Evolutionary conservation across 2,888 invertebrate species (phyloP).

Genomic region (Catocala sponsa): DNA sequence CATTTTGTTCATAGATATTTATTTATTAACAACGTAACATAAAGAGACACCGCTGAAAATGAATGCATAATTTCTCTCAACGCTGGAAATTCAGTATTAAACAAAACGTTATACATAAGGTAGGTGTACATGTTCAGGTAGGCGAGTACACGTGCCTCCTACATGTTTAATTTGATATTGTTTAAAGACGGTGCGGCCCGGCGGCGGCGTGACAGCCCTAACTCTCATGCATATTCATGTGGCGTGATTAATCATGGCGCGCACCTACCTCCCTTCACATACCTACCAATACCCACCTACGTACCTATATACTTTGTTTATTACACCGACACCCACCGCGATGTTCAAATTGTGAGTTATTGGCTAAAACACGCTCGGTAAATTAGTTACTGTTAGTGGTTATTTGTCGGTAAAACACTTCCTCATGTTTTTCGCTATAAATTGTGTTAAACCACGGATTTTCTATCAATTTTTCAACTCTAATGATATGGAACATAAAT

Average conservation of each 20-base stretch:
- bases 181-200: slow-evolving; percentile 72
- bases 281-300: slow-evolving; percentile 52
- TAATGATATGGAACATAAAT: slow-evolving; percentile 22
- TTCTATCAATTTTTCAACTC: slow-evolving; percentile 36
- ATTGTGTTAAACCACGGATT: slow-evolving; percentile 21
- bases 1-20: no score
- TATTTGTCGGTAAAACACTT: slow-evolving; percentile 57
- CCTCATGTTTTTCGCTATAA: slow-evolving; percentile 36
- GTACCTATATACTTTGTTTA: slow-evolving; percentile 55
- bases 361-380: slow-evolving; percentile 57
- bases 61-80: background rate
- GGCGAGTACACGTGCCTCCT: slow-evolving; percentile 49
- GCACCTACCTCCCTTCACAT: slow-evolving; percentile 59
- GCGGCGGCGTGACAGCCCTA: slow-evolving; percentile 72
- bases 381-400: slow-evolving; percentile 69
- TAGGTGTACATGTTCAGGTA: slow-evolving; percentile 37
- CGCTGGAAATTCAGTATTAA: slow-evolving; percentile 6
- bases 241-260: slow-evolving; percentile 81
- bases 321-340: slow-evolving; percentile 59
- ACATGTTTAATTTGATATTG: slow-evolving; percentile 83
- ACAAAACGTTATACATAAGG: slow-evolving; percentile 4
- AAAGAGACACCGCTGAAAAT: background rate
- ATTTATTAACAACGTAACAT: background rate
- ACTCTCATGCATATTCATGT: slow-evolving; percentile 85
- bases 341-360: slow-evolving; percentile 66